Base-by-base conservation (phyloP, 1,140 invertebrate genomes). In the Andrena cerasifolii region DNA sequence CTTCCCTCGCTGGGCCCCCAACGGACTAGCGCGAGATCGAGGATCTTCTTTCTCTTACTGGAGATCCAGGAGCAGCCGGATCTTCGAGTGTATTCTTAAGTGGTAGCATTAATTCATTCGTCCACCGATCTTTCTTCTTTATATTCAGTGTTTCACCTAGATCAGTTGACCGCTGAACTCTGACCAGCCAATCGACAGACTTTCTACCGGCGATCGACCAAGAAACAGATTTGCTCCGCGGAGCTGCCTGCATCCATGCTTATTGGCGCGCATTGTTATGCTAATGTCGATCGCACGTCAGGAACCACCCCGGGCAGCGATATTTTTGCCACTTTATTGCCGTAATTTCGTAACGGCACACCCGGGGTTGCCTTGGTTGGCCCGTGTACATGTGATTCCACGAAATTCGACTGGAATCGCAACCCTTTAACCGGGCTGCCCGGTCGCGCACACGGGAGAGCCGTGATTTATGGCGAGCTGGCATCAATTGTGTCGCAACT, bases 291-390 rank as follows among this genome's bases (percentile, higher is more conserved):
- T 54, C 49, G 43, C 71, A 40, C 59, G 61, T 33, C 56, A 61
- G 14, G 56, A 3, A 61, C 26, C 26, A 21, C 4, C n/a, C 62
- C 26, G 8, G 14, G 43, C 24, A 7, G 45, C 43, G 14, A 77
- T 77, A 77, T 71, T 79, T 73, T 72, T 79, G 77, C 59, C 61
- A 79, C 70, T 72, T 79, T 79, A 72, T 79, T 65, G 70, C 59
- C 61, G 43, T 74, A 74, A 79, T 79, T 79, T 59, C 49, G 53
- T 75, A 79, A 79, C 77, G 77, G 77, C 31, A 75, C 33, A 59
- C 62, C 71, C 24, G 53, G 77, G 71, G 77, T 21, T n/a, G 40
- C 51, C 36, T 24, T n/a, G 18, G 51, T 56, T 56, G 58, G 54
- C 24, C 33, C 58, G 54, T n/a, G n/a, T 21, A 43, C 70, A 12